Percentiles rank a stretch among this genome's conserved stretches.
Conservation (phyloP, 2,113 vertebrate genomes). For the Gavia stellata region DNA sequence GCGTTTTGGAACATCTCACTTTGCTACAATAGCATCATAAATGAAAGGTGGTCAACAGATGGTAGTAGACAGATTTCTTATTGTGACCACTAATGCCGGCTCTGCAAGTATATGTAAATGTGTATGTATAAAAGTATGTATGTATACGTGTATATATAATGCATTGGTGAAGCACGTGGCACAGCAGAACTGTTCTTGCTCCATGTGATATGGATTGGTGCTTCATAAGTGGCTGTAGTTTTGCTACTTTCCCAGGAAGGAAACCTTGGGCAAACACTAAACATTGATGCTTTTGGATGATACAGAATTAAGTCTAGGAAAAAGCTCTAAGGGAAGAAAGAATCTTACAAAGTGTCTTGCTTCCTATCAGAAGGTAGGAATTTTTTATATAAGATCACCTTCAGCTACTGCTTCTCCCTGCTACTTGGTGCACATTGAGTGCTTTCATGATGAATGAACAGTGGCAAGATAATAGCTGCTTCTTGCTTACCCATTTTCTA, state of each 20-base stretch:
- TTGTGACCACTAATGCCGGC: not conserved
- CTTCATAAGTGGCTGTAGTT: not conserved
- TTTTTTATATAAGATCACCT: not conserved
- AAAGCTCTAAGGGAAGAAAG: not conserved
- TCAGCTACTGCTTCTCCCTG: not conserved
- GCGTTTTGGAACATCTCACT: rapidly evolving
- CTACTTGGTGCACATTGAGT: not conserved
- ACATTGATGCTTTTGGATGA: not conserved
- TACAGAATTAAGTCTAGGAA: not conserved
- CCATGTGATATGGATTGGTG: not conserved
- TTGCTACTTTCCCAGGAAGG: not conserved
- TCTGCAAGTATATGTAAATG: not conserved
- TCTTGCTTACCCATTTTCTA: not conserved
- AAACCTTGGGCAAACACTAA: not conserved
- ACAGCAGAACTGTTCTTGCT: not conserved
- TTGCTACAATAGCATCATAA: not conserved
- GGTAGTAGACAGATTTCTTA: not conserved
- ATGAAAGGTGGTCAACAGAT: not conserved
- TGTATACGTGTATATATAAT: not conserved
- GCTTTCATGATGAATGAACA: not conserved
- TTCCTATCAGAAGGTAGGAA: not conserved
- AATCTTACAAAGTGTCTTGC: not conserved
- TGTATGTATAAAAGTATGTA: not conserved
- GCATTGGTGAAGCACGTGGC: not conserved
- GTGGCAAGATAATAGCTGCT: not conserved